These are phyloP conservation scores for Hypomecis punctinalis DNA, from an alignment of 2,888 invertebrate genomes.

Conservation along the genomic window DNA sequence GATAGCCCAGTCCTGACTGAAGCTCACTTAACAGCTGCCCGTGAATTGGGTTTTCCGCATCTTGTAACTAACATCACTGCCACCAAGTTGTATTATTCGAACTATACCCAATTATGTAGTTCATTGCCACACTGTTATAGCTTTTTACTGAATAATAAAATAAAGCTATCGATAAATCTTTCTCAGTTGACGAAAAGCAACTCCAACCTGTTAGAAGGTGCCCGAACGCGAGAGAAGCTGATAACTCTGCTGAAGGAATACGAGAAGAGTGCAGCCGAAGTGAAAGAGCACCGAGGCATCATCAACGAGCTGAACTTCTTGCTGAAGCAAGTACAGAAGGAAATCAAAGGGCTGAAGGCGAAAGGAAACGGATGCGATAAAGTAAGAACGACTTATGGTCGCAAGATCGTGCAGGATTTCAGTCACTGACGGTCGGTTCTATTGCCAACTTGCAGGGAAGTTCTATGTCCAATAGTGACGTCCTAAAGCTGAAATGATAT, in stretches of 20 bases:
- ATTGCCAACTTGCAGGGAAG: too few relatives aligned
- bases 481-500: too few relatives aligned
- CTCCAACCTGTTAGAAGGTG: constrained; percentile 83
- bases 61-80: too few relatives aligned
- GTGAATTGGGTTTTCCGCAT: too few relatives aligned
- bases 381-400: constrained; percentile 45
- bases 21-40: too few relatives aligned
- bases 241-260: constrained; percentile 83
- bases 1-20: too few relatives aligned
- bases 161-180: background rate
- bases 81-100: too few relatives aligned
- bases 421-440: too few relatives aligned
- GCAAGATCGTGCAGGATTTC: too few relatives aligned
- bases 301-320: constrained; percentile 82
- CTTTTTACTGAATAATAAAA: background rate
- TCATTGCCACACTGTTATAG: too few relatives aligned
- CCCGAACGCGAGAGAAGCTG: constrained; percentile 80
- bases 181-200: constrained; percentile 81
- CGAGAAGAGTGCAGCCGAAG: constrained; percentile 79
- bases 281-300: constrained; percentile 77
- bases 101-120: too few relatives aligned
- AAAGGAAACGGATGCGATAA: constrained; percentile 69
- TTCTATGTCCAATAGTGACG: too few relatives aligned
- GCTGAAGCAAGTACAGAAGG: constrained; percentile 82
- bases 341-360: constrained; percentile 70